Evolutionary conservation across 2,888 invertebrate genomes (phyloP).

Genomic region (Penaeus monodon): DNA sequence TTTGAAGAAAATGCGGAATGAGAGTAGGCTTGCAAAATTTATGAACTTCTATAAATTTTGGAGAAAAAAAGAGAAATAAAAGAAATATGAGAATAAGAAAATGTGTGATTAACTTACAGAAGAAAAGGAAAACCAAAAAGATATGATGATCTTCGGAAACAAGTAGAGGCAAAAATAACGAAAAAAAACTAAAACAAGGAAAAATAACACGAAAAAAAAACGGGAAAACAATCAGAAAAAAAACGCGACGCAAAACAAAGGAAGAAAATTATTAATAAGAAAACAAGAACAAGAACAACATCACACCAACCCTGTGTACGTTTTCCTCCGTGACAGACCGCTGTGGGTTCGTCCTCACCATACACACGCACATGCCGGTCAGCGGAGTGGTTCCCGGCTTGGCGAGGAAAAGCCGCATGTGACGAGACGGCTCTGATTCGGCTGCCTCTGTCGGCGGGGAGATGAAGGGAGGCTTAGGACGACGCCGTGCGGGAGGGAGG

Average conservation of each 20-base stretch:
- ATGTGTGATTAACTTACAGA: background rate
- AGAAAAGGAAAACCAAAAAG: background rate
- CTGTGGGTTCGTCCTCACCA: slow-evolving; percentile 83
- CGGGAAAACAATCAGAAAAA: no score
- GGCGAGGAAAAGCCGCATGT: slow-evolving; percentile 60
- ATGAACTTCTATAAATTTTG: no score
- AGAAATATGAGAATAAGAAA: no score
- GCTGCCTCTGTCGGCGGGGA: slow-evolving; percentile 23
- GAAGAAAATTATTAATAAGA: background rate
- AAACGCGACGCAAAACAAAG: no score
- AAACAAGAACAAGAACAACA: background rate
- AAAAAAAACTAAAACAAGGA: no score
- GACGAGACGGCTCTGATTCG: slow-evolving; percentile 20
- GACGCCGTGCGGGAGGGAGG: background rate
- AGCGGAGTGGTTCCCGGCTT: slow-evolving; percentile 52
- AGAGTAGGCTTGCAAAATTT: no score
- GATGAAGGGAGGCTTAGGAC: background rate
- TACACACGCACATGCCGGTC: slow-evolving; percentile 68
- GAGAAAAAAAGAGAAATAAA: background rate
- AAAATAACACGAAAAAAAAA: no score
- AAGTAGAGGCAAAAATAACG: background rate
- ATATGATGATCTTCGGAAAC: background rate
- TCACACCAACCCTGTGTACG: slow-evolving; percentile 81
- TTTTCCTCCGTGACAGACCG: slow-evolving; percentile 92
- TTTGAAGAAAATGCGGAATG: no score